phyloP scores from a whole-genome alignment of 1,140 invertebrate genomes.

The Halotydeus destructor region DNA sequence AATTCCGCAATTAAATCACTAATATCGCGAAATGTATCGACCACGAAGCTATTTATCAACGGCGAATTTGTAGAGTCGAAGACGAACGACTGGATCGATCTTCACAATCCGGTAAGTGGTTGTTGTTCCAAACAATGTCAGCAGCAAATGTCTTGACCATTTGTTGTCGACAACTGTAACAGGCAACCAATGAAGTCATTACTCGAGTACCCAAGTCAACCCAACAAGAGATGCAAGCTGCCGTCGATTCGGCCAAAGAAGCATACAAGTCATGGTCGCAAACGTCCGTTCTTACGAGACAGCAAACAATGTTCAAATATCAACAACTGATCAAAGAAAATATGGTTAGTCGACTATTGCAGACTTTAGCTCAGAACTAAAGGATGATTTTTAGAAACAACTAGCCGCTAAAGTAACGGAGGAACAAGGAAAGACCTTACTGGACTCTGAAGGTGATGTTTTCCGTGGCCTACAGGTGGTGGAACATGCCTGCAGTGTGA shows the following conservation, averaged over 20 bases:
- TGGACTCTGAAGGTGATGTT: constrained; percentile 95
- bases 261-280: constrained; percentile 70
- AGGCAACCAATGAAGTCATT: constrained; percentile 44
- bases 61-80: constrained; percentile 86
- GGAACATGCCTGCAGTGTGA: constrained; percentile 83
- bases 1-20: not conserved
- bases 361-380: not conserved
- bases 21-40: constrained; percentile 13
- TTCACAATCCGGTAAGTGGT: constrained; percentile 67
- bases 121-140: not conserved
- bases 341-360: constrained; percentile 30
- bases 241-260: constrained; percentile 61
- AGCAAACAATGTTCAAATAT: constrained; percentile 87
- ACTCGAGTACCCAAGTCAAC: constrained; percentile 75
- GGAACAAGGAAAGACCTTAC: constrained; percentile 93
- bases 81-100: constrained; percentile 72
- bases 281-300: constrained; percentile 74
- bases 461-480: constrained; percentile 91
- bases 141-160: not conserved
- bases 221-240: constrained; percentile 67
- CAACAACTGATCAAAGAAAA: constrained; percentile 53
- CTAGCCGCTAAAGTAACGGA: constrained; percentile 75
- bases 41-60: constrained; percentile 83
- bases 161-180: constrained; percentile 5
- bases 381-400: constrained; percentile 40